Percentiles rank a stretch among this genome's conserved stretches.
Evolutionary conservation across 1,140 invertebrate species (phyloP).

Genomic region (Panonychus citri): DNA sequence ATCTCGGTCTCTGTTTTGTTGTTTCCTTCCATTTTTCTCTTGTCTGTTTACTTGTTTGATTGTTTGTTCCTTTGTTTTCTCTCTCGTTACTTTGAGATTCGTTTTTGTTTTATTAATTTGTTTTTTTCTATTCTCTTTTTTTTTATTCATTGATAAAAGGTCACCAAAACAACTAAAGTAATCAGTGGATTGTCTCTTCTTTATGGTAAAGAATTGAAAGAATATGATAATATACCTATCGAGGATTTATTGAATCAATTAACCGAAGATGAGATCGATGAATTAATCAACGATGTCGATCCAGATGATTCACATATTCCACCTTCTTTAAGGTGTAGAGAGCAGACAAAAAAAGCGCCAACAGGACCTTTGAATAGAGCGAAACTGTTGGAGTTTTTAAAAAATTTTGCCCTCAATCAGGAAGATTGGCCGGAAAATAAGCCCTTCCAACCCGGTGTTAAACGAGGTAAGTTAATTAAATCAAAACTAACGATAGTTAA

Average conservation of each 20-base stretch:
- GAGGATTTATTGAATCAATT: slow-evolving; percentile 83
- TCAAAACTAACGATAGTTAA: too few species aligned
- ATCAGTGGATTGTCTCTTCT: slow-evolving; percentile 26
- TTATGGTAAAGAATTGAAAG: slow-evolving; percentile 73
- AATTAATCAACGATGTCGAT: slow-evolving; percentile 93
- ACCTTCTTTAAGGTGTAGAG: slow-evolving; percentile 76
- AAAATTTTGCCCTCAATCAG: slow-evolving; percentile 80
- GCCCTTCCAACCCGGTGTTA: slow-evolving; percentile 63
- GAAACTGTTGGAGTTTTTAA: slow-evolving; percentile 82
- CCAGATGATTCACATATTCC: slow-evolving; percentile 93
- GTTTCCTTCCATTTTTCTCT: too few species aligned
- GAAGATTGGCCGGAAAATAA: slow-evolving; percentile 89
- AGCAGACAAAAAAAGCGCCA: slow-evolving; percentile 78
- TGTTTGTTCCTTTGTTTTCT: too few species aligned
- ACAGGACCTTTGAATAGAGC: slow-evolving; percentile 88
- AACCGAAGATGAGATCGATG: slow-evolving; percentile 81
- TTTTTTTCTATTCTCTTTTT: background rate
- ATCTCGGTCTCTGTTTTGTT: too few species aligned
- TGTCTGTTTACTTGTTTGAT: too few species aligned
- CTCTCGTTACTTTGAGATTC: too few species aligned
- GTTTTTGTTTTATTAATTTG: too few species aligned
- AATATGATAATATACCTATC: slow-evolving; percentile 86
- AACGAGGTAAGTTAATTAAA: slow-evolving; percentile 44
- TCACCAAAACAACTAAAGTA: slow-evolving; percentile 8
- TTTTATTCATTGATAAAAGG: background rate